A percentile compares a stretch with the other conserved stretches of the same genome.
Evolutionary conservation across 2,113 vertebrate species (phyloP).

Genomic region (Paratilapia polleni): DNA sequence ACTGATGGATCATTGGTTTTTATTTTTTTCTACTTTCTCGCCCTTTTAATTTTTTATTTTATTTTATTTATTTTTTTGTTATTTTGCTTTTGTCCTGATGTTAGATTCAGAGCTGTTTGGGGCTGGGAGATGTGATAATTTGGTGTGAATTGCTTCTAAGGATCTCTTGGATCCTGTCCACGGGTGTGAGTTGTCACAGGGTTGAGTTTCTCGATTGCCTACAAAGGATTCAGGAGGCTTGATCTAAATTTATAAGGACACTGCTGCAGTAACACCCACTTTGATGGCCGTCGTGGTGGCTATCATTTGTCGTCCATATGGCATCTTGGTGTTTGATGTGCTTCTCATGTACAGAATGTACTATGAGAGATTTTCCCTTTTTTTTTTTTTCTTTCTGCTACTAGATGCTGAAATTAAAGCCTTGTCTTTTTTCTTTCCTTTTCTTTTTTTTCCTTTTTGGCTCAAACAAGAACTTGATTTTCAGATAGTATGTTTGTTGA

Average conservation of each 20-base stretch:
- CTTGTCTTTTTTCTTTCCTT: background rate
- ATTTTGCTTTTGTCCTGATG: conserved; percentile 37
- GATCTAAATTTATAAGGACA: conserved; percentile 69
- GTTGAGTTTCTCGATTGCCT: conserved; percentile 48
- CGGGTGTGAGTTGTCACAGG: conserved; percentile 54
- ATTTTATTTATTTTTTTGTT: background rate
- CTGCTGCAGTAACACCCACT: conserved; percentile 60
- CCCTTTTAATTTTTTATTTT: conserved; percentile 25
- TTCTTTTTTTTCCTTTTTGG: background rate
- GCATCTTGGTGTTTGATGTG: conserved; percentile 53
- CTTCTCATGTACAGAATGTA: conserved; percentile 41
- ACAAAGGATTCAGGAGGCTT: conserved; percentile 59
- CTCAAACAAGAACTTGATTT: conserved; percentile 38
- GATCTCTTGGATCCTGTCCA: conserved; percentile 54
- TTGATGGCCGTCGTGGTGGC: conserved; percentile 55
- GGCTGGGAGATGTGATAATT: conserved; percentile 65
- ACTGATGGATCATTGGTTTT: conserved; percentile 53
- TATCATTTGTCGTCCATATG: conserved; percentile 68
- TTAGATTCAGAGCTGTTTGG: conserved; percentile 35
- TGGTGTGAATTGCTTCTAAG: conserved; percentile 63
- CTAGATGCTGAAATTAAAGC: conserved; percentile 33
- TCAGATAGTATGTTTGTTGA: conserved; percentile 34
- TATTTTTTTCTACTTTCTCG: conserved; percentile 7
- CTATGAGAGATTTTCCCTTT: background rate
- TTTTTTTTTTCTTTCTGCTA: background rate